Evolutionary conservation across 2,888 invertebrate genomes (phyloP).

Genomic region (Carpatolechia fugitivella): DNA sequence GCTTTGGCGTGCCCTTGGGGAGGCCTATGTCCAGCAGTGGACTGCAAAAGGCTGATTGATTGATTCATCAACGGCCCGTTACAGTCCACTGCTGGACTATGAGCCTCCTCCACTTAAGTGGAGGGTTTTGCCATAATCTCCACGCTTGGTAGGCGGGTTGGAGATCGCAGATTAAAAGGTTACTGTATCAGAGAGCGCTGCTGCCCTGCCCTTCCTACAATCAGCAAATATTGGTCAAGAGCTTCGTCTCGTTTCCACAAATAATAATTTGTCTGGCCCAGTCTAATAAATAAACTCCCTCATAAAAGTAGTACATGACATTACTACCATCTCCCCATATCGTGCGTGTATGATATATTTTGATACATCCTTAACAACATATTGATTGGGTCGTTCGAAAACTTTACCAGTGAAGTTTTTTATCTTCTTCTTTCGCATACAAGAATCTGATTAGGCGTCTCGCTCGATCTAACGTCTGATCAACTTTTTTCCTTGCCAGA

Average conservation of each 20-base stretch:
- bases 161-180: no score
- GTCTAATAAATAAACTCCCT: not conserved
- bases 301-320: conserved; percentile 3
- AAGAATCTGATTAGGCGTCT: conserved; percentile 3
- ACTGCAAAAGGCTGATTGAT: no score
- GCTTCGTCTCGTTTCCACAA: not conserved
- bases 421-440: conserved; percentile 17
- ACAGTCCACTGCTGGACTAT: no score
- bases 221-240: not conserved
- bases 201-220: no score
- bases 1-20: no score
- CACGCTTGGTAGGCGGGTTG: no score
- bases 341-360: conserved; percentile 3
- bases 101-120: no score
- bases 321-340: conserved; percentile 6
- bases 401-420: conserved; percentile 14
- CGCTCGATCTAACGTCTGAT: conserved; percentile 28
- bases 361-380: conserved; percentile 29
- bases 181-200: no score
- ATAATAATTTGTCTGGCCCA: not conserved
- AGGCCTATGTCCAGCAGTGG: no score
- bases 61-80: no score
- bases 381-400: conserved; percentile 31
- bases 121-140: no score
- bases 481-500: conserved; percentile 40